These are phyloP conservation scores for Spondyliosoma cantharus DNA, from an alignment of 2,797 vertebrate genomes.

Conservation along the genomic window DNA sequence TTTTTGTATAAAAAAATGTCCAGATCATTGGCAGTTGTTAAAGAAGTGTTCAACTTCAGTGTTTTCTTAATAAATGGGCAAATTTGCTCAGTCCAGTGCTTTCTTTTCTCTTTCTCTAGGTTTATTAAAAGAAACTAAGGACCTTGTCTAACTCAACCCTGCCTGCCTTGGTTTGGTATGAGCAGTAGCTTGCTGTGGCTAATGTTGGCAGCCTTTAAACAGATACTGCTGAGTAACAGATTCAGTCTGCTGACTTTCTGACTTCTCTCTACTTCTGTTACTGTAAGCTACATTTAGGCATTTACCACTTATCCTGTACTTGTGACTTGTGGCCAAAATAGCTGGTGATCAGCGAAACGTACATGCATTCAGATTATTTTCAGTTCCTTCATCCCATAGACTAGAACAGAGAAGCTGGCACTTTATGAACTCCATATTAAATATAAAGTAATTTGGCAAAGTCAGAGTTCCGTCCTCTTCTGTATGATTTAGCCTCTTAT, in stretches of 20 bases:
- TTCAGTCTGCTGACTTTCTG: not conserved
- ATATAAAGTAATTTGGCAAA: not conserved
- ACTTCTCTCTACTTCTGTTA: not conserved
- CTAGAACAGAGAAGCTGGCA: not conserved
- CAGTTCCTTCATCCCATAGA: not conserved
- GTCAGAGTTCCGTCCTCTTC: not conserved
- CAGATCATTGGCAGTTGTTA: conserved; percentile 27
- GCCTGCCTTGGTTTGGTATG: not conserved
- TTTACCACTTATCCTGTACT: not conserved
- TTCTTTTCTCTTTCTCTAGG: not conserved
- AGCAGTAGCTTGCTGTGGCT: not conserved
- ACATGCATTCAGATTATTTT: not conserved
- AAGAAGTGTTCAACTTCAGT: conserved; percentile 33
- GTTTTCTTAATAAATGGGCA: conserved; percentile 74
- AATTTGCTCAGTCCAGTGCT: conserved; percentile 1
- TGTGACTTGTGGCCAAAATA: not conserved
- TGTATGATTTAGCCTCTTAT: not conserved
- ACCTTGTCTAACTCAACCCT: not conserved
- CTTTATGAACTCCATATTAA: not conserved
- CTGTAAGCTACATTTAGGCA: not conserved
- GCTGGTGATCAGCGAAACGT: not conserved
- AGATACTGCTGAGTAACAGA: not conserved
- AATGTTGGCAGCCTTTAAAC: not conserved
- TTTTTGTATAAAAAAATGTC: conserved; percentile 34
- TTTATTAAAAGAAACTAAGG: not conserved